phyloP scores from a whole-genome alignment of 2,113 vertebrate genomes.

The Sebastes schlegelii region DNA sequence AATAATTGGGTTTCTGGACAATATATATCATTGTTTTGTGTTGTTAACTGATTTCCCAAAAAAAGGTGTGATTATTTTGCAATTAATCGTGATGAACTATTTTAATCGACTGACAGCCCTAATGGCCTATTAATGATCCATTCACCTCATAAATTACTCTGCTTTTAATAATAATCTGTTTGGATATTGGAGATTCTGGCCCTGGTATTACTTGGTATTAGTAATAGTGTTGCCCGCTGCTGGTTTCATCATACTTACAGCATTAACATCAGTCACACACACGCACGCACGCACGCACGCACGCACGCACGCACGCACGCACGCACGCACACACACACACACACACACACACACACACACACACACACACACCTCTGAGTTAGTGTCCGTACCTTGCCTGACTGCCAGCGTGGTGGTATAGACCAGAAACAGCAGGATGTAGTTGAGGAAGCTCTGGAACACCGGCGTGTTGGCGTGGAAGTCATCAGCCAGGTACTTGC shows the following conservation, averaged over 20 bases:
- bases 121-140: too few relatives aligned
- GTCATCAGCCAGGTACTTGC: slow-evolving; percentile 95
- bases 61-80: too few relatives aligned
- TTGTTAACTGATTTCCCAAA: too few relatives aligned
- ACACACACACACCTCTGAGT: not conserved
- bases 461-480: slow-evolving; percentile 96
- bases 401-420: slow-evolving; percentile 96
- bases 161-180: not conserved
- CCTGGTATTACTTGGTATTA: not conserved
- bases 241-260: not conserved
- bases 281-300: not conserved
- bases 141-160: too few relatives aligned
- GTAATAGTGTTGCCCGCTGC: not conserved
- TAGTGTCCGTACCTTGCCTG: slow-evolving; percentile 88
- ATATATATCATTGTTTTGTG: too few relatives aligned
- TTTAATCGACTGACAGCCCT: too few relatives aligned
- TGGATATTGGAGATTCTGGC: not conserved
- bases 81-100: too few relatives aligned
- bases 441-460: slow-evolving; percentile 98
- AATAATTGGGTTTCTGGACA: too few relatives aligned
- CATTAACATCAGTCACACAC: not conserved
- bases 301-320: slow-evolving; percentile 8
- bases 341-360: slow-evolving; percentile 3
- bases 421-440: slow-evolving; percentile 96
- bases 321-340: slow-evolving; percentile 5